Evolutionary conservation across 1,140 invertebrate genomes (phyloP).

Genomic region (Adelges cooleyi): DNA sequence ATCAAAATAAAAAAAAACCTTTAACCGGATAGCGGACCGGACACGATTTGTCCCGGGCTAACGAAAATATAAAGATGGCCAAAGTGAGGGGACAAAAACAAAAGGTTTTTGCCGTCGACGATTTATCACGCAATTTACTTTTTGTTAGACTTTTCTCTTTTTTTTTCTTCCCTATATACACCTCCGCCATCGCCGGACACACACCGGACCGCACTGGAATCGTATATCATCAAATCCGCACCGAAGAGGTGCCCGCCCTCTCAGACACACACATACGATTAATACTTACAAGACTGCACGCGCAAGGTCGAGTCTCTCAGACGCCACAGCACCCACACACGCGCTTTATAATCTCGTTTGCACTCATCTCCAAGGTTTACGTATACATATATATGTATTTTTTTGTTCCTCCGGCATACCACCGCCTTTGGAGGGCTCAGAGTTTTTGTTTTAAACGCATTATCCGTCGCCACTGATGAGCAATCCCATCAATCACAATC

Average conservation of each 20-base stretch:
- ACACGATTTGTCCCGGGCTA: conserved; percentile 18
- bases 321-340: neutral
- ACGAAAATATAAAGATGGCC: neutral
- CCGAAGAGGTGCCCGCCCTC: too few relatives aligned
- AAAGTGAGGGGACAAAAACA: neutral
- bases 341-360: neutral
- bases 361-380: neutral
- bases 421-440: too few relatives aligned
- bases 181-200: neutral
- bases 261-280: neutral
- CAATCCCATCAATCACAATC: conserved; percentile 25
- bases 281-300: neutral
- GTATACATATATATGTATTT: neutral
- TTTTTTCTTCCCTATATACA: too few relatives aligned
- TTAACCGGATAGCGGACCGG: too few relatives aligned
- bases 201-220: neutral
- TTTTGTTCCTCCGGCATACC: neutral
- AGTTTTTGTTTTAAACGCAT: conserved; percentile 24
- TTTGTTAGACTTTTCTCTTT: neutral
- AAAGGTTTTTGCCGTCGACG: conserved; percentile 2
- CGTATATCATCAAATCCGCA: too few relatives aligned
- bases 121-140: conserved; percentile 28
- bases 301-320: neutral
- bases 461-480: conserved; percentile 22
- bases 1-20: neutral